Evolutionary conservation across 2,797 vertebrate species (phyloP).

Genomic region (Sebastes melanostomus): DNA sequence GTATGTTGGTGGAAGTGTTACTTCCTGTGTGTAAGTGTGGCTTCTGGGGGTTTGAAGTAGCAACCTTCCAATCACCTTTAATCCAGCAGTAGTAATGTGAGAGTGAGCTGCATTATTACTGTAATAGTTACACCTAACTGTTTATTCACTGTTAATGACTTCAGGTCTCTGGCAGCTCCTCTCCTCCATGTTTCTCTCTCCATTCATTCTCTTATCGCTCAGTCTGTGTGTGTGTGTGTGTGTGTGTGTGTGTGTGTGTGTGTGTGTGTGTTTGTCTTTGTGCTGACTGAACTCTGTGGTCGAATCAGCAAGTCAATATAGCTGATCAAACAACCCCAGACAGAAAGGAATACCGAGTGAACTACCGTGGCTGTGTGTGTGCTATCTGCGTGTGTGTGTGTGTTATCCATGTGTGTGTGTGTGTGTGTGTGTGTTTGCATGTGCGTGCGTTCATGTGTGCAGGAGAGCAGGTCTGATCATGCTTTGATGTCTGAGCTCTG

Average conservation of each 20-base stretch:
- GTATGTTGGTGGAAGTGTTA: conserved; percentile 2
- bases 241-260: background rate
- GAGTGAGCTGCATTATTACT: conserved; percentile 30
- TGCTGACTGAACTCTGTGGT: conserved; percentile 41
- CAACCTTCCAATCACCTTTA: conserved; percentile 38
- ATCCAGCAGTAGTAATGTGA: conserved; percentile 10
- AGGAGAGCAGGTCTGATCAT: conserved; percentile 52
- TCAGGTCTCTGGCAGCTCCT: conserved; percentile 27
- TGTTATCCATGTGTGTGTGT: background rate
- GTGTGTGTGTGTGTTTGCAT: background rate
- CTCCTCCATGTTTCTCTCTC: conserved; percentile 15
- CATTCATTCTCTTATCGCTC: conserved; percentile 34
- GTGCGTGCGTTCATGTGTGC: conserved; percentile 18
- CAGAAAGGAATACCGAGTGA: conserved; percentile 6
- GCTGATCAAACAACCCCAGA: conserved; percentile 50
- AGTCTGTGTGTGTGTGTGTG: background rate
- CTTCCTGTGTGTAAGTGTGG: background rate
- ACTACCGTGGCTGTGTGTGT: conserved; percentile 3
- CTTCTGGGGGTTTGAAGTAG: conserved; percentile 19
- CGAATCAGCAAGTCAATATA: conserved; percentile 49
- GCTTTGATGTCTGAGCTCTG: conserved; percentile 64
- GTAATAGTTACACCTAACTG: conserved; percentile 3
- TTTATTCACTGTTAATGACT: conserved; percentile 15
- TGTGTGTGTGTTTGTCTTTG: conserved; percentile 10
- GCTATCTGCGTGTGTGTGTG: background rate